Percentiles rank a stretch among this genome's conserved stretches.
Conservation (phyloP, 2,888 invertebrate species). For the Latheticus oryzae region DNA sequence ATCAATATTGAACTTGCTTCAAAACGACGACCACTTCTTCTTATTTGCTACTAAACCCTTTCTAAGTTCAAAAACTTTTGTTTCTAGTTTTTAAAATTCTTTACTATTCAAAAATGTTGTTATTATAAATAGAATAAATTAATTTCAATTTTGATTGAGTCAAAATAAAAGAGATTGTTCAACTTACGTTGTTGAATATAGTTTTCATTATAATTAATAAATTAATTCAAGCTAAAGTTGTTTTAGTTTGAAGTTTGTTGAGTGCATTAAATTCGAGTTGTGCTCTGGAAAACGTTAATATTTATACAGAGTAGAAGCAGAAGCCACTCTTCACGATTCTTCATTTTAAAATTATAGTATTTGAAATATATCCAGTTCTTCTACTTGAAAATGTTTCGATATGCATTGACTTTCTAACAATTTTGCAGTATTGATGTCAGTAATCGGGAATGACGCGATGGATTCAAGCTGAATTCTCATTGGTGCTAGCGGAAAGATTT, state of each 20-base stretch:
- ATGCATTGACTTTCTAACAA: no score
- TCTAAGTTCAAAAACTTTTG: slow-evolving; percentile 21
- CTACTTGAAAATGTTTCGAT: no score
- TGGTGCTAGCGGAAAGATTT: slow-evolving; percentile 39
- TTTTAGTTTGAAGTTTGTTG: slow-evolving; percentile 10
- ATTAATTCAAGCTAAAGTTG: slow-evolving; percentile 23
- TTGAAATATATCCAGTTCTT: no score
- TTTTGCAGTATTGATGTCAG: no score
- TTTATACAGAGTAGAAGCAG: slow-evolving; percentile 41
- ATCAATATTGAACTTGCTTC: slow-evolving; percentile 17
- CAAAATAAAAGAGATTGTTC: no score
- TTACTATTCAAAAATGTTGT: no score
- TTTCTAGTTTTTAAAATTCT: no score
- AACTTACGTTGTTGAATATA: no score
- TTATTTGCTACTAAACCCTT: slow-evolving; percentile 7
- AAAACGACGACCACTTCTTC: slow-evolving; percentile 14
- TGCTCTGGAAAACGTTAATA: slow-evolving; percentile 38
- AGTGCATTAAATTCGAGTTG: slow-evolving; percentile 28
- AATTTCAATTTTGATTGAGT: no score
- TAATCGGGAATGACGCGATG: slow-evolving; percentile 26
- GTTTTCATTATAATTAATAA: slow-evolving; percentile 18
- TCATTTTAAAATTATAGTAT: slow-evolving; percentile 44
- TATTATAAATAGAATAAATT: no score
- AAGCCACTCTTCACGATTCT: slow-evolving; percentile 44
- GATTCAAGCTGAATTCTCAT: slow-evolving; percentile 38